Evolutionary conservation across 1,140 invertebrate genomes (phyloP).

Genomic region (Drosophila obscura): DNA sequence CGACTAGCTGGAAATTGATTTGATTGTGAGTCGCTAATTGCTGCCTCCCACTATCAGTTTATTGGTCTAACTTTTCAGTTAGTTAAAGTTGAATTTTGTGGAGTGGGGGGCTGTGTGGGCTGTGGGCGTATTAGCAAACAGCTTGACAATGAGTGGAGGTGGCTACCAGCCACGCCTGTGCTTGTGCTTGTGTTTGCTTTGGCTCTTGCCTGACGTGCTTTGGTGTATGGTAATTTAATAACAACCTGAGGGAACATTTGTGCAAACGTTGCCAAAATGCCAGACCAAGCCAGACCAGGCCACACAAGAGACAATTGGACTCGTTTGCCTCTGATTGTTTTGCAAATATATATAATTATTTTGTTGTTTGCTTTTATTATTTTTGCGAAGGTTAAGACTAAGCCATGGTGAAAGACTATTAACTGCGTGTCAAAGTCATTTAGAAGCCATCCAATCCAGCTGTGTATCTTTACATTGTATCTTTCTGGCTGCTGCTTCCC

Average conservation of each 20-base stretch:
- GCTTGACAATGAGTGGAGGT: no score
- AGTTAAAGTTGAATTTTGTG: background rate
- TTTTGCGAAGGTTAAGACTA: background rate
- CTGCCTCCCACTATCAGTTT: constrained; percentile 5
- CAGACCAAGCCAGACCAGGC: no score
- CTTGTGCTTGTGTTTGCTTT: no score
- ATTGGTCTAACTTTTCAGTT: constrained; percentile 51
- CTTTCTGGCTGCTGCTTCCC: no score
- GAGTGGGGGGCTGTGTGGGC: background rate
- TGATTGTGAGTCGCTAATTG: constrained; percentile 73
- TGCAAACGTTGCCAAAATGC: constrained; percentile 59
- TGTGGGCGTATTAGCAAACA: background rate
- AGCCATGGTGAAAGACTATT: no score
- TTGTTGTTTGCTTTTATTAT: constrained; percentile 17
- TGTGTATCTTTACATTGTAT: no score
- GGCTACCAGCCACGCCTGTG: no score
- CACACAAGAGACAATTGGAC: constrained; percentile 21
- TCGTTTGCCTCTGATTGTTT: constrained; percentile 17
- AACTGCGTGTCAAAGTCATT: no score
- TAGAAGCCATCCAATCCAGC: no score
- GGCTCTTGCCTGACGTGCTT: constrained; percentile 5
- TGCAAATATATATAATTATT: constrained; percentile 22
- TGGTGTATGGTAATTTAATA: constrained; percentile 4
- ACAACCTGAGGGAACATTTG: constrained; percentile 41
- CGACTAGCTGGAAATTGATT: constrained; percentile 74